Conservation (phyloP, 2,888 invertebrate species). For the Scaptomyza parva region DNA sequence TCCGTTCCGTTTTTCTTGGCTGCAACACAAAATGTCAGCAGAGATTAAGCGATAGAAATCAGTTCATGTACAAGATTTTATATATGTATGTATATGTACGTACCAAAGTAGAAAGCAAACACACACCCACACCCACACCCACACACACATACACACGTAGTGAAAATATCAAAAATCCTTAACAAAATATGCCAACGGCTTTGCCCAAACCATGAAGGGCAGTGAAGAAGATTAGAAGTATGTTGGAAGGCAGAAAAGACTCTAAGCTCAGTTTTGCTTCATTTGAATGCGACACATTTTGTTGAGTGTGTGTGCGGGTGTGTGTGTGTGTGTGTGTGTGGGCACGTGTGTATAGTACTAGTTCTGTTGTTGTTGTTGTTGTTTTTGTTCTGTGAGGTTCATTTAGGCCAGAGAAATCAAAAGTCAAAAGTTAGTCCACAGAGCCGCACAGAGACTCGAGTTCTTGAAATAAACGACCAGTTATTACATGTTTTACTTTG, state of each 20-base stretch:
- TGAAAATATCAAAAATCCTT: conserved; percentile 79
- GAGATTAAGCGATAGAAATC: conserved; percentile 72
- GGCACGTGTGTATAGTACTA: conserved; percentile 8
- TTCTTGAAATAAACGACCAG: conserved; percentile 62
- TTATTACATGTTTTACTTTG: conserved; percentile 52
- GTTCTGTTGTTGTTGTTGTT: conserved; percentile 22
- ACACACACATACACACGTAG: conserved; percentile 54
- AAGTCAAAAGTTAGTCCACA: conserved; percentile 71
- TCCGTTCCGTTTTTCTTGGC: conserved; percentile 29
- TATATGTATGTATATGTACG: no score
- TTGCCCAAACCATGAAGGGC: conserved; percentile 9
- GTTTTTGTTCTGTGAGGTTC: conserved; percentile 72
- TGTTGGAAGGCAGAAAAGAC: conserved; percentile 14
- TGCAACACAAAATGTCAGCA: conserved; percentile 71
- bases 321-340: conserved; percentile 7
- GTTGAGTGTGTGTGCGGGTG: conserved; percentile 17
- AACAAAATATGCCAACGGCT: conserved; percentile 71
- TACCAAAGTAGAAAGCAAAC: conserved; percentile 27
- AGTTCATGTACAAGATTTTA: conserved; percentile 64
- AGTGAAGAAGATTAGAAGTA: neutral
- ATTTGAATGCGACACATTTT: conserved; percentile 64
- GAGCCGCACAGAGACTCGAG: conserved; percentile 50
- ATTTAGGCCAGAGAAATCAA: conserved; percentile 76
- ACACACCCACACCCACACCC: conserved; percentile 12
- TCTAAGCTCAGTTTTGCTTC: conserved; percentile 64